Base-by-base conservation (phyloP, 2,888 invertebrate genomes). In the Drosophila meridionalis region DNA sequence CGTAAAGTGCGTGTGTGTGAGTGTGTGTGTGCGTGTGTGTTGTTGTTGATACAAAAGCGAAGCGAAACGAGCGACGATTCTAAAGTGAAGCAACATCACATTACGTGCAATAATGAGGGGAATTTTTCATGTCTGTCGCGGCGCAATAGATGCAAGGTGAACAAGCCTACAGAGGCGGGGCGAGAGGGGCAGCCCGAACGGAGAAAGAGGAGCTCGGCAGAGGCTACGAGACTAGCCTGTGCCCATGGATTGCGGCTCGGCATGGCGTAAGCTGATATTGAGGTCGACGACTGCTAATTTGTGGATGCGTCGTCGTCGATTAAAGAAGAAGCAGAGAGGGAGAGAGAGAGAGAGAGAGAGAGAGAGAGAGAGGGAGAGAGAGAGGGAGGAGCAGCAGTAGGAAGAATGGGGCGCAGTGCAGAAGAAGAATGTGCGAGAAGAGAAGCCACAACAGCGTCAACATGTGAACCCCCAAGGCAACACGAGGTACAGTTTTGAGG, bases 221-320 rank as follows among this genome's bases (percentile, higher is more conserved):
- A 26, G n/a, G 32, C 0, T 9, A 38, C 12, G 42, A 53, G 55
- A 59, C 78, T 71, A 61, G 61, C 42, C 47, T 38, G 32, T 73
- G 78, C 78, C 66, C 42, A 67, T 72, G 78, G 71, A 75, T 48
- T 66, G 60, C 67, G 52, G 58, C 77, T 80, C 69, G 69, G 65
- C 47, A 56, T 62, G 83, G 83, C 74, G 87, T 90, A 87, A 87
- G 88, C 87, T 81, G 89, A 88, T 87, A 90, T 87, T 90, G 83
- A 90, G 87, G 87, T 87, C 87, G 87, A 78, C 87, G 87, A 87
- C 86, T 90, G 90, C 86, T 89, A 89, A 85, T 90, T 86, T 85
- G 86, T 80, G 73, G 80, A 78, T 78, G 76, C 79, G 66, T 77
- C 56, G 72, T 77, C 56, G 75, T 59, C 76, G 70, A 65, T 58